Percentiles rank a stretch among this genome's conserved stretches.
Conservation (phyloP, 2,113 vertebrate genomes). For the Chaetorhynchus papuensis region DNA sequence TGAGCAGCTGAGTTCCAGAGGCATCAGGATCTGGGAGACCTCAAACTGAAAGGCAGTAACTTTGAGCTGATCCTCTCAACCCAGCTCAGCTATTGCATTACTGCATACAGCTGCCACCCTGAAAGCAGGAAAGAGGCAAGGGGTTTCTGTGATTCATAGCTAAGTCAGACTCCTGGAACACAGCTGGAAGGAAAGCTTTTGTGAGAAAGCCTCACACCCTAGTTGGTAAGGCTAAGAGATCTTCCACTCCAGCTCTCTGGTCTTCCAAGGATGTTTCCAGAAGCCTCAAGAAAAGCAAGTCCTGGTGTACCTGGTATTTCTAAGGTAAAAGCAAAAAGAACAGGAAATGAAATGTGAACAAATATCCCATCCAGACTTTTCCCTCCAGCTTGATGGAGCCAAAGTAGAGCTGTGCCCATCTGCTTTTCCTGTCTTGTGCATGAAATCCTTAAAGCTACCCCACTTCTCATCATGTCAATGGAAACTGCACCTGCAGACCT, state of each 20-base stretch:
- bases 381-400: slow-evolving; percentile 23
- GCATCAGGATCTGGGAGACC: not conserved
- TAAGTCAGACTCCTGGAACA: not conserved
- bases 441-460: slow-evolving; percentile 38
- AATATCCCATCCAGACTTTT: slow-evolving; percentile 57
- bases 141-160: not conserved
- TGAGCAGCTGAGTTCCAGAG: not conserved
- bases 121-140: not conserved
- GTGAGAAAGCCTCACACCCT: slow-evolving; percentile 31
- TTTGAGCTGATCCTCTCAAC: not conserved
- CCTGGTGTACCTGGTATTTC: slow-evolving; percentile 13
- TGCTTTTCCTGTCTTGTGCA: slow-evolving; percentile 20
- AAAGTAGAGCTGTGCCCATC: slow-evolving; percentile 1
- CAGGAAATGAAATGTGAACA: slow-evolving; percentile 61
- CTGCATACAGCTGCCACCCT: not conserved
- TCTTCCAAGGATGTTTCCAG: slow-evolving; percentile 45
- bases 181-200: slow-evolving; percentile 27
- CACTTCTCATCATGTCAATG: slow-evolving; percentile 44
- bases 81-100: not conserved
- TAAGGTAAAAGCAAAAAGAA: slow-evolving; percentile 12
- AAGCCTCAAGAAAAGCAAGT: slow-evolving; percentile 37
- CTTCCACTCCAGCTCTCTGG: slow-evolving; percentile 42
- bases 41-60: not conserved
- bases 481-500: slow-evolving; percentile 63
- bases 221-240: slow-evolving; percentile 24